These are phyloP conservation scores for Patella ulyssiponensis DNA, from an alignment of 2,888 invertebrate species.

Conservation along the genomic window DNA sequence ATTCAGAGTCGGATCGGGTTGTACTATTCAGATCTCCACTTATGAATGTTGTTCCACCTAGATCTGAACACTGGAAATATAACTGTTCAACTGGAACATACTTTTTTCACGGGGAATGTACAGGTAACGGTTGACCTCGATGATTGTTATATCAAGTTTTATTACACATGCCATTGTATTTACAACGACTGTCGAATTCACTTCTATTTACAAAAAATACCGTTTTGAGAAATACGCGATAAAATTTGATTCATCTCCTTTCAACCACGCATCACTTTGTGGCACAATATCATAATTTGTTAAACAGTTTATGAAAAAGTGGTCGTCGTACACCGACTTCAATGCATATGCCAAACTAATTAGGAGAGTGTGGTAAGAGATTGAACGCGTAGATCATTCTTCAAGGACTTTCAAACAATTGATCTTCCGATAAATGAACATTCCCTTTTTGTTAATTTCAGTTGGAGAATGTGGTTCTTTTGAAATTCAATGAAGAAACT, in stretches of 20 bases:
- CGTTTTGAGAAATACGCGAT: too few species aligned
- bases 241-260: too few species aligned
- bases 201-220: too few species aligned
- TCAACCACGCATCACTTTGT: too few species aligned
- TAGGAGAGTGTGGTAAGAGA: too few species aligned
- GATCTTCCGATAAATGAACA: too few species aligned
- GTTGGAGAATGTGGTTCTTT: slow-evolving; percentile 36
- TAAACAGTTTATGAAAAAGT: too few species aligned
- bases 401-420: too few species aligned
- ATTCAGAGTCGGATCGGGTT: not conserved
- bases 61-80: not conserved
- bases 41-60: not conserved
- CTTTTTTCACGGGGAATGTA: not conserved
- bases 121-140: not conserved
- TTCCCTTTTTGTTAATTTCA: slow-evolving; percentile 18
- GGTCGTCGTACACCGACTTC: too few species aligned
- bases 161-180: not conserved
- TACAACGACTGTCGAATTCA: not conserved
- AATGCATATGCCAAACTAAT: too few species aligned
- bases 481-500: slow-evolving; percentile 47
- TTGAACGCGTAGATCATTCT: too few species aligned
- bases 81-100: not conserved
- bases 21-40: not conserved
- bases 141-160: not conserved
- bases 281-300: too few species aligned